Evolutionary conservation across 2,113 vertebrate genomes (phyloP).

Genomic region (Pogonocichla stellata): DNA sequence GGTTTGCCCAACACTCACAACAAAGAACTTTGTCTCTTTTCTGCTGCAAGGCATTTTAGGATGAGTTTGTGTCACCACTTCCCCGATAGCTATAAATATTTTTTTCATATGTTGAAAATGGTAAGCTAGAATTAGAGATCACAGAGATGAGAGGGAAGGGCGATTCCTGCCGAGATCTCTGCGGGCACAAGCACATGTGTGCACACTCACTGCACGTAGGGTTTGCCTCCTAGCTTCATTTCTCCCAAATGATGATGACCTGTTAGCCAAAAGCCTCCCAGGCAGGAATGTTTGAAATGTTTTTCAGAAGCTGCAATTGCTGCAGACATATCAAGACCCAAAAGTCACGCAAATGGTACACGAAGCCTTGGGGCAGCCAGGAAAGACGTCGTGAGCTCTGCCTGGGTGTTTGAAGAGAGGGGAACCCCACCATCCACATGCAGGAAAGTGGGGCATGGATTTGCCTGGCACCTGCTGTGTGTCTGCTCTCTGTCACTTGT

Average conservation of each 20-base stretch:
- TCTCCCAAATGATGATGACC: background rate
- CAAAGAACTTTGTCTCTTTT: background rate
- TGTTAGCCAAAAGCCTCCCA: conserved; percentile 45
- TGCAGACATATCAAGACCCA: conserved; percentile 34
- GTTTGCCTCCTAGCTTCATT: background rate
- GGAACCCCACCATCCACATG: background rate
- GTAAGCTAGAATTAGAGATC: background rate
- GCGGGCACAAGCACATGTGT: background rate
- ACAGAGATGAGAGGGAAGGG: background rate
- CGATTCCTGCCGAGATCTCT: background rate
- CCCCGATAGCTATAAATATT: background rate
- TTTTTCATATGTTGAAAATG: background rate
- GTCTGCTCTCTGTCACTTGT: background rate
- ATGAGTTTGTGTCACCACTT: background rate
- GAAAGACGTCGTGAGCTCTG: background rate
- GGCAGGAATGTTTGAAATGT: conserved; percentile 47
- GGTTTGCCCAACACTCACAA: background rate
- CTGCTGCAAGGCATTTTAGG: background rate
- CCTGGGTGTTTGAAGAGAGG: background rate
- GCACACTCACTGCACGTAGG: background rate
- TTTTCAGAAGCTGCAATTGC: conserved; percentile 61
- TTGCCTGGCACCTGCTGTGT: background rate
- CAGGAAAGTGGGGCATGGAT: background rate
- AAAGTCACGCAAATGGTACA: conserved; percentile 36
- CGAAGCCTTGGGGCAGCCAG: conserved; percentile 29